Evolutionary conservation across 30 jellyfish, hydroid and myxozoan genomes (phyloP).

Genomic region (Cassiopea andromeda): DNA sequence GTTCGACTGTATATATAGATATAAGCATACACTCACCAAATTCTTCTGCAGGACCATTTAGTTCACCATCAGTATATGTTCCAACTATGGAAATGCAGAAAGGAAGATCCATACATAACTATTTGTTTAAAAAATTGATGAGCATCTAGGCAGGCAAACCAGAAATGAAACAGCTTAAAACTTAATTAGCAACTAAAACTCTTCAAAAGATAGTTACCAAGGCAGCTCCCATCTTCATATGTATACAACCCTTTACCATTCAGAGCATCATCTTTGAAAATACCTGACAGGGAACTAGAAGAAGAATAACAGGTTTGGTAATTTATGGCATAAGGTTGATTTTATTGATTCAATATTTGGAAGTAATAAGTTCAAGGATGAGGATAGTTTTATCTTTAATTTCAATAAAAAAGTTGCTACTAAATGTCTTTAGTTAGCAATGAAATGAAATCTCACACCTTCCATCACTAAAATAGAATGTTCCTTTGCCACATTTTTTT

Average conservation of each 20-base stretch:
- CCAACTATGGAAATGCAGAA: conserved; percentile 59
- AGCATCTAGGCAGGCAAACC: neutral
- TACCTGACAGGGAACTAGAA: conserved; percentile 80
- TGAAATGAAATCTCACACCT: conserved; percentile 38
- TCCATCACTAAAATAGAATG: conserved; percentile 86
- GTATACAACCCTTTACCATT: conserved; percentile 81
- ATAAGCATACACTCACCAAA: conserved; percentile 68
- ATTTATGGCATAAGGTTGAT: too few species aligned
- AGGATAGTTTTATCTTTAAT: too few species aligned
- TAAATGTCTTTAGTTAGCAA: neutral
- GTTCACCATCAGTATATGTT: conserved; percentile 78
- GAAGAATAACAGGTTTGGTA: neutral
- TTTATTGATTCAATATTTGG: too few species aligned
- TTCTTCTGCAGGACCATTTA: conserved; percentile 85
- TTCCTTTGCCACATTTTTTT: conserved; percentile 83
- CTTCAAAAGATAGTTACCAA: conserved; percentile 35
- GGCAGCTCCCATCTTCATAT: conserved; percentile 87
- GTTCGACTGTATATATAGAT: too few species aligned
- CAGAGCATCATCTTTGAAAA: conserved; percentile 72
- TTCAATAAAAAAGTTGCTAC: too few species aligned
- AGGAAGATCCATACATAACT: neutral
- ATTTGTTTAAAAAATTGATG: neutral
- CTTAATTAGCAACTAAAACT: neutral
- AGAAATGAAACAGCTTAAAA: neutral
- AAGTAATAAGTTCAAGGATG: too few species aligned